Evolutionary conservation across 2,888 invertebrate species (phyloP).

Genomic region (Adineta ricciae): DNA sequence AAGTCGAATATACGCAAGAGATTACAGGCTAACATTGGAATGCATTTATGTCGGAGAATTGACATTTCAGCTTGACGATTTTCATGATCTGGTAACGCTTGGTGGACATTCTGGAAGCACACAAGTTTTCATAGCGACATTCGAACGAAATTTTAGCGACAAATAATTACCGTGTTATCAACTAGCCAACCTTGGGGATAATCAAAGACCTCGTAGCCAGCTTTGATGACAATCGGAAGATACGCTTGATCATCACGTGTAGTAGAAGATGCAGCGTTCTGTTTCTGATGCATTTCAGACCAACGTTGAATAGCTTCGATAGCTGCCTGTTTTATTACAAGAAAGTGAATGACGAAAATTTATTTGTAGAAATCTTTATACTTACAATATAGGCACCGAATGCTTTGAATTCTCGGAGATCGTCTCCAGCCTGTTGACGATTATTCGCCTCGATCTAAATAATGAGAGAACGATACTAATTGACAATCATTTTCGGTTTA

Average conservation of each 20-base stretch:
- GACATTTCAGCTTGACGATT: neutral
- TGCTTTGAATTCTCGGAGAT: conserved; percentile 8
- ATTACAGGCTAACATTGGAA: conserved; percentile 17
- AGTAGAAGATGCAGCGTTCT: neutral
- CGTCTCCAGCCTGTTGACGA: neutral
- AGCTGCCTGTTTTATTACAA: neutral
- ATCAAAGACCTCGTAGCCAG: conserved; percentile 6
- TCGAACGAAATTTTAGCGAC: too few species aligned
- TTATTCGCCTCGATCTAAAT: conserved; percentile 9
- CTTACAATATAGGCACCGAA: conserved; percentile 16
- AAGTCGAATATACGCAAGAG: conserved; percentile 15
- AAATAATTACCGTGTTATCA: neutral
- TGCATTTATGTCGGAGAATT: neutral
- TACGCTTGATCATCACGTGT: neutral
- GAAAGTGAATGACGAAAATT: neutral
- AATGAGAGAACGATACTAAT: neutral
- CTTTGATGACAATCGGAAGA: neutral
- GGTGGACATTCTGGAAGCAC: neutral
- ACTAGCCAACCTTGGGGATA: conserved; percentile 4
- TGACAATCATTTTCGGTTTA: neutral
- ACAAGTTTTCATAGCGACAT: too few species aligned
- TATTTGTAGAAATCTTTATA: neutral
- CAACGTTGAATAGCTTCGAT: neutral
- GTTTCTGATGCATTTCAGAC: conserved; percentile 21
- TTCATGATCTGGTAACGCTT: neutral